phyloP scores from a whole-genome alignment of 2,797 vertebrate genomes.

The Distichodus sexfasciatus region DNA sequence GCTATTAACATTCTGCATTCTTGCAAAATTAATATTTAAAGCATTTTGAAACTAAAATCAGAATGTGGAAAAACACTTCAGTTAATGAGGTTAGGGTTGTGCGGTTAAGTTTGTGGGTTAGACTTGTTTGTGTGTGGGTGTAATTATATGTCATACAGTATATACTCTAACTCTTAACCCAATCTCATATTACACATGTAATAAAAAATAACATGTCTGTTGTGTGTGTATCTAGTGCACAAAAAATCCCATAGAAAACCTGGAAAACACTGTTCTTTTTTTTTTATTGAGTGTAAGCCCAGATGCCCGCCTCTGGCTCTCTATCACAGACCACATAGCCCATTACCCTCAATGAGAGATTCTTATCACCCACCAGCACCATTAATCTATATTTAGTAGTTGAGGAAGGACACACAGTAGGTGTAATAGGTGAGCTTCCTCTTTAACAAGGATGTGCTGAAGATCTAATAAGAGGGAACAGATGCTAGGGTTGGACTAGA shows the following conservation, averaged over 20 bases:
- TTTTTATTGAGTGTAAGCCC: slow-evolving; percentile 22
- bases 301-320: slow-evolving; percentile 47
- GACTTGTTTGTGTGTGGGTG: too few species aligned
- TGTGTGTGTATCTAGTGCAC: background rate
- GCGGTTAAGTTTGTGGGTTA: too few species aligned
- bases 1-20: too few species aligned
- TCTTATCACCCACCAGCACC: slow-evolving; percentile 39
- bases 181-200: too few species aligned
- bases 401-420: slow-evolving; percentile 20
- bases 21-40: too few species aligned
- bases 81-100: too few species aligned
- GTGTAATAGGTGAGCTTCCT: slow-evolving; percentile 21
- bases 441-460: slow-evolving; percentile 7
- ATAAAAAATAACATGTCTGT: background rate
- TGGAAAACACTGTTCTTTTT: slow-evolving; percentile 10
- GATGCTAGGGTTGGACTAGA: background rate
- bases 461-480: slow-evolving; percentile 1
- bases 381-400: slow-evolving; percentile 48
- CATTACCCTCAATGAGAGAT: slow-evolving; percentile 45
- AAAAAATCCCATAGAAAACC: slow-evolving; percentile 19
- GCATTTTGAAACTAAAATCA: too few species aligned
- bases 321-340: slow-evolving; percentile 34
- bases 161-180: too few species aligned
- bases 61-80: too few species aligned
- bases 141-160: too few species aligned